Evolutionary conservation across 2,888 invertebrate species (phyloP).

Genomic region (Oligia strigilis): DNA sequence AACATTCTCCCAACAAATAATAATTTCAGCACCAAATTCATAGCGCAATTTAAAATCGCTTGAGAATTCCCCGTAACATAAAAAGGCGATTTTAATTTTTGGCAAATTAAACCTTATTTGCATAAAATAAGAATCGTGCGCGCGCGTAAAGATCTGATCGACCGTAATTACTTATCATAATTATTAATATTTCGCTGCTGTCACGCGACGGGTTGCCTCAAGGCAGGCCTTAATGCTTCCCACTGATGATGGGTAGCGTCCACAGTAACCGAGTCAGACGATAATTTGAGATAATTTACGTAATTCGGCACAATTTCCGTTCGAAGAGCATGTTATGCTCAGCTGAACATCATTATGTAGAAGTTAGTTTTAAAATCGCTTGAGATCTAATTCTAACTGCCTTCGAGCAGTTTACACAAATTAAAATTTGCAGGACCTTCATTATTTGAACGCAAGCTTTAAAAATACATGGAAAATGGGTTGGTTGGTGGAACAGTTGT

Average conservation of each 20-base stretch:
- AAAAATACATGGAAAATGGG: constrained; percentile 57
- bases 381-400: constrained; percentile 77
- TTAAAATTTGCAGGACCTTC: constrained; percentile 55
- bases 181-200: constrained; percentile 85
- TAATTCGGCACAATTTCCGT: constrained; percentile 86
- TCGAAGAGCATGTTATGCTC: constrained; percentile 85
- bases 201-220: constrained; percentile 82
- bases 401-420: constrained; percentile 73
- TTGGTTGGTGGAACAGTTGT: constrained; percentile 10
- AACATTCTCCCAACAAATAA: constrained; percentile 36
- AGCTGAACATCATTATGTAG: constrained; percentile 77
- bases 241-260: constrained; percentile 80
- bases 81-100: constrained; percentile 62
- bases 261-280: constrained; percentile 80
- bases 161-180: constrained; percentile 80
- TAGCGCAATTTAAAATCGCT: constrained; percentile 54
- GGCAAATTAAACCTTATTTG: constrained; percentile 72
- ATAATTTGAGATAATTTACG: constrained; percentile 89
- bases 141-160: constrained; percentile 72
- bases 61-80: constrained; percentile 48
- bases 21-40: constrained; percentile 34
- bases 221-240: constrained; percentile 78
- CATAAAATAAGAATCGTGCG: constrained; percentile 73
- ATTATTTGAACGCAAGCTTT: constrained; percentile 61
- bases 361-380: constrained; percentile 77